Percentiles rank a stretch among this genome's conserved stretches.
These are phyloP conservation scores for Denticeps clupeoides DNA, from an alignment of 2,797 vertebrate species.

Conservation along the genomic window DNA sequence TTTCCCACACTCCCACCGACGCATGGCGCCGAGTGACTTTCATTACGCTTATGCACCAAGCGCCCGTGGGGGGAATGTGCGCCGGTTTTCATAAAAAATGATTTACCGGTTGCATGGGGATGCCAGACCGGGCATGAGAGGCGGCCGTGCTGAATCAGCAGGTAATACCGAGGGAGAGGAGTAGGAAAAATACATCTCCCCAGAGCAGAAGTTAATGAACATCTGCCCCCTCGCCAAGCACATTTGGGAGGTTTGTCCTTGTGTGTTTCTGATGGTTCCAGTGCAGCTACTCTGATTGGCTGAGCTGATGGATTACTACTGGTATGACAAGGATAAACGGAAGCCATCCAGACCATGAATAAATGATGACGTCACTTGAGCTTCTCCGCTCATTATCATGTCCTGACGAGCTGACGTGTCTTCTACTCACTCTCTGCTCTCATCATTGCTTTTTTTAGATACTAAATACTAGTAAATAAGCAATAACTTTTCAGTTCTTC, in stretches of 20 bases:
- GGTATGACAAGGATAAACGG: constrained; percentile 5
- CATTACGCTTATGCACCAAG: constrained; percentile 21
- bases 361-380: constrained; percentile 10
- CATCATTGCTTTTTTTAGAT: too few species aligned
- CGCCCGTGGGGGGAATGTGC: constrained; percentile 1
- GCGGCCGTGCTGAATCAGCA: constrained; percentile 4
- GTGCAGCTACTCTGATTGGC: constrained; percentile 1
- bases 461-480: too few species aligned
- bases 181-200: constrained; percentile 1
- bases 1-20: too few species aligned
- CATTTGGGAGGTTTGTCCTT: too few species aligned
- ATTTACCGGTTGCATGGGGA: background rate
- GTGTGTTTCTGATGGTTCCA: background rate
- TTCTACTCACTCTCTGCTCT: too few species aligned
- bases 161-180: background rate
- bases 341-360: background rate
- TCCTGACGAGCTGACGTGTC: too few species aligned
- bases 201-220: too few species aligned
- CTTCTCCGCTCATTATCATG: too few species aligned
- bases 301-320: constrained; percentile 2
- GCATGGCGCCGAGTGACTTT: constrained; percentile 7
- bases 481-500: too few species aligned
- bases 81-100: constrained; percentile 1
- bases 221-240: too few species aligned
- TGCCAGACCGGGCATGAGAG: background rate